phyloP scores from a whole-genome alignment of 2,888 invertebrate species.

The Pegoplata infirma region DNA sequence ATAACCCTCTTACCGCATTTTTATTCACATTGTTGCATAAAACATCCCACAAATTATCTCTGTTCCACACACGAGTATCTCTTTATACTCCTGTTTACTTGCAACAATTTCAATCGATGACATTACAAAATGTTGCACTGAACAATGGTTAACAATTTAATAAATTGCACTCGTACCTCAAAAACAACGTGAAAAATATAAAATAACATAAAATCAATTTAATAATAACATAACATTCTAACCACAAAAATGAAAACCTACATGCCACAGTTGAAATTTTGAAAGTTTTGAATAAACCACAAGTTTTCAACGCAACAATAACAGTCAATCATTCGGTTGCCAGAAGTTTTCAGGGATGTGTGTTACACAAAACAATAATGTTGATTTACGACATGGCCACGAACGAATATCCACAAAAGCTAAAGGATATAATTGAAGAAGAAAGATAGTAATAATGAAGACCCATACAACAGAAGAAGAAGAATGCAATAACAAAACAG shows the following conservation, averaged over 20 bases:
- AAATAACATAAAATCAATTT: conserved; percentile 21
- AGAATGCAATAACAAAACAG: background rate
- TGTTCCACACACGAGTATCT: too few species aligned
- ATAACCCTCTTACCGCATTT: too few species aligned
- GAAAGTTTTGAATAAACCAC: conserved; percentile 43
- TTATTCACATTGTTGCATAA: background rate
- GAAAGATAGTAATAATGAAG: background rate
- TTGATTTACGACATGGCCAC: conserved; percentile 20
- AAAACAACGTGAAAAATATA: too few species aligned
- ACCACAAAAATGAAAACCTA: conserved; percentile 40
- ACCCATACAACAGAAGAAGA: background rate
- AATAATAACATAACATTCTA: conserved; percentile 24
- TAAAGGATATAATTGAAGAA: conserved; percentile 13
- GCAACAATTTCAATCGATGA: background rate
- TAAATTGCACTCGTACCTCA: conserved; percentile 16
- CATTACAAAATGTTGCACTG: conserved; percentile 9
- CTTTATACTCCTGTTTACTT: background rate
- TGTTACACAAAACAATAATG: conserved; percentile 12
- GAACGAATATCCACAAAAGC: background rate
- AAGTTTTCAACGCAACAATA: conserved; percentile 23
- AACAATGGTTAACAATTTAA: conserved; percentile 29
- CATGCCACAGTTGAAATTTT: conserved; percentile 38
- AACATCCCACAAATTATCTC: background rate
- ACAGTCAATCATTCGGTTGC: conserved; percentile 35
- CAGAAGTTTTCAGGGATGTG: conserved; percentile 4